Percentiles rank a stretch among this genome's conserved stretches.
Conservation (phyloP, 2,797 vertebrate genomes). For the Acanthurus tractus region DNA sequence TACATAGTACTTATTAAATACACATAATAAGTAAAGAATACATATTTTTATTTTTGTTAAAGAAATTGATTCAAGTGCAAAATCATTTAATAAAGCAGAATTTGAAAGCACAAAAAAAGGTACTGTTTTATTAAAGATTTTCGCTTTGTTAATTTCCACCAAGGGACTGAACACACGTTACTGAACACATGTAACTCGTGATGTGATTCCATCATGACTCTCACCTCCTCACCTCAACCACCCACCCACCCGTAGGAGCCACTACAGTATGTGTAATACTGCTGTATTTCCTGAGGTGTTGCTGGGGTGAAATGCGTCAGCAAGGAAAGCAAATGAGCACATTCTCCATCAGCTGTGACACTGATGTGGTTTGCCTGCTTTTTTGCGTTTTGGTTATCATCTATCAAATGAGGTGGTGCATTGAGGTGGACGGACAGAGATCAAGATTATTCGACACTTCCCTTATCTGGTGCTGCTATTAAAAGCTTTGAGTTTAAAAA, state of each 20-base stretch:
- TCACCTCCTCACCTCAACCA: not conserved
- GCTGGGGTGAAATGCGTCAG: constrained; percentile 29
- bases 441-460: constrained; percentile 43
- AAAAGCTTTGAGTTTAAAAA: constrained; percentile 26
- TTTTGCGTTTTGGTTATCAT: constrained; percentile 23
- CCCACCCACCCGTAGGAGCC: not conserved
- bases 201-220: not conserved
- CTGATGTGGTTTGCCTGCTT: constrained; percentile 12
- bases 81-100: too few relatives aligned
- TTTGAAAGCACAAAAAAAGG: too few relatives aligned
- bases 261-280: constrained; percentile 1
- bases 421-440: constrained; percentile 37
- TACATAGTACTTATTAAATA: too few relatives aligned
- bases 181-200: not conserved
- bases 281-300: constrained; percentile 43
- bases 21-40: too few relatives aligned
- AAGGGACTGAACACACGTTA: too few relatives aligned
- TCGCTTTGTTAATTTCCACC: too few relatives aligned
- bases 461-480: constrained; percentile 27
- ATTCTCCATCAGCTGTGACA: constrained; percentile 26
- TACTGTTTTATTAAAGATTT: too few relatives aligned
- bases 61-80: too few relatives aligned
- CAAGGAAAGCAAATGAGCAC: constrained; percentile 19
- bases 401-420: constrained; percentile 7
- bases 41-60: too few relatives aligned